These are phyloP conservation scores for Manis javanica DNA, from an alignment of 2,797 vertebrate species.

Conservation along the genomic window DNA sequence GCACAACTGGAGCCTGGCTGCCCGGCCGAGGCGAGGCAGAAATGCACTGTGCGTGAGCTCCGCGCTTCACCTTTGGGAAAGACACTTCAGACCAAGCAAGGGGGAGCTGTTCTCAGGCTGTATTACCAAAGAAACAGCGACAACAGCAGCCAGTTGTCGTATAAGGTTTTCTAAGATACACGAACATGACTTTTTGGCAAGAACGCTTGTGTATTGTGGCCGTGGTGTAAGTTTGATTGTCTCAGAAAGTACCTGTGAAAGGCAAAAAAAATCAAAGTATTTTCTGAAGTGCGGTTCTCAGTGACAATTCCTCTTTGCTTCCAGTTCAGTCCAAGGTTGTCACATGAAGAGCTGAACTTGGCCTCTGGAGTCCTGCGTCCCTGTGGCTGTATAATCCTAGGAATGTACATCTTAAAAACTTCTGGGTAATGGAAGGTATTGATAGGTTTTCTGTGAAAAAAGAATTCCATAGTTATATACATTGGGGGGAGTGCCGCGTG, in stretches of 20 bases:
- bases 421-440: not conserved
- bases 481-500: not conserved
- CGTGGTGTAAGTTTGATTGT: not conserved
- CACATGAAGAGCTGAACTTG: not conserved
- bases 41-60: not conserved
- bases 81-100: not conserved
- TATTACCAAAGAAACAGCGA: not conserved
- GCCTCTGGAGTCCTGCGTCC: not conserved
- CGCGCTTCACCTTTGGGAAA: not conserved
- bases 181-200: not conserved
- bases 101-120: slow-evolving; percentile 55
- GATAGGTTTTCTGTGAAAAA: not conserved
- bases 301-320: not conserved
- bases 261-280: not conserved
- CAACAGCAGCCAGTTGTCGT: no score
- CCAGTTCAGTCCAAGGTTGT: not conserved
- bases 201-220: not conserved
- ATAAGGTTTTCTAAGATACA: not conserved
- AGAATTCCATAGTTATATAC: not conserved
- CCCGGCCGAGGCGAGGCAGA: fast-evolving
- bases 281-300: not conserved
- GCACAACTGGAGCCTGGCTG: not conserved
- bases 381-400: not conserved
- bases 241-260: not conserved
- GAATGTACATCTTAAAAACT: not conserved